phyloP scores from a whole-genome alignment of 2,113 vertebrate genomes.

The Ctenomys sociabilis region DNA sequence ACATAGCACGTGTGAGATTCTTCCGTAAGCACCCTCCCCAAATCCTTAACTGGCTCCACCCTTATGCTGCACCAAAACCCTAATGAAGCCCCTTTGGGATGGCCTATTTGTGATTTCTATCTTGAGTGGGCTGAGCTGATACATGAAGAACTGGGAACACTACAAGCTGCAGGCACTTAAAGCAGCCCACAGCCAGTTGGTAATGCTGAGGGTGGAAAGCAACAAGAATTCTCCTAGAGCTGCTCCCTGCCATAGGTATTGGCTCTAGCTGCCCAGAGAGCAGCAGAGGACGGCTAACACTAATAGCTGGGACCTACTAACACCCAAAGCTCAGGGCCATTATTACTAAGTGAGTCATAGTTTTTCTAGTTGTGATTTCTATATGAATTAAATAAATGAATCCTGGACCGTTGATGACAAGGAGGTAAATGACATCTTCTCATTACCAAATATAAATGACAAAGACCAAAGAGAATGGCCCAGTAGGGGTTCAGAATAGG shows the following conservation, averaged over 20 bases:
- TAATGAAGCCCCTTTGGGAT: background rate
- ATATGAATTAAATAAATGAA: background rate
- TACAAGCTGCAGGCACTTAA: background rate
- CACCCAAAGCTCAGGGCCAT: background rate
- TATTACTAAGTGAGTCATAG: background rate
- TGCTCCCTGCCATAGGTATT: background rate
- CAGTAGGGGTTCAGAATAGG: background rate
- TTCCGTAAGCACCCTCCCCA: background rate
- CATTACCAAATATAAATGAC: background rate
- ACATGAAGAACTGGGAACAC: background rate
- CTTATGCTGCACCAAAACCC: background rate
- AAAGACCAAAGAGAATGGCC: background rate
- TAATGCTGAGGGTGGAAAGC: background rate
- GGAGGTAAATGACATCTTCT: background rate
- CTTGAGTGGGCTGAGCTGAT: background rate
- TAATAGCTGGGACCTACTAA: background rate
- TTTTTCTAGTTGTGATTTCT: background rate
- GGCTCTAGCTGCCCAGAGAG: background rate
- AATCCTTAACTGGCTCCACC: background rate
- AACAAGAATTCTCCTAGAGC: background rate
- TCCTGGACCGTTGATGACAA: background rate
- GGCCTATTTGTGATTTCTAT: background rate
- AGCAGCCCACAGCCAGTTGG: background rate
- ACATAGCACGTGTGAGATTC: background rate
- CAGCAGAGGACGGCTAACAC: background rate